Evolutionary conservation across 2,797 vertebrate species (phyloP).

Genomic region (Agapornis canus): DNA sequence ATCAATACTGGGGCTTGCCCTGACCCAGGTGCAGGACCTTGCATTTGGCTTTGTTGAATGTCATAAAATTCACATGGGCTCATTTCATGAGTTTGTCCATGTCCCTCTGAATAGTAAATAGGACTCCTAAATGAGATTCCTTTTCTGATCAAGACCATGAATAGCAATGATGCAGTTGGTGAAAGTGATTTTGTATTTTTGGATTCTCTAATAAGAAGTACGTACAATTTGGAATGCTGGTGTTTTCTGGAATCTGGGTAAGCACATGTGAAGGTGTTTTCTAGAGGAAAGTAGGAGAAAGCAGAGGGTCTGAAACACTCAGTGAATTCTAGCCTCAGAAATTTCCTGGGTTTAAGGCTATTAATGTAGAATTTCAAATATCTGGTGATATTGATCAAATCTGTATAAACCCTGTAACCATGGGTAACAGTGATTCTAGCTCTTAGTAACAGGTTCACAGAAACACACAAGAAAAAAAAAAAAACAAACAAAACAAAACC

Average conservation of each 20-base stretch:
- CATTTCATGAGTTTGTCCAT: not conserved
- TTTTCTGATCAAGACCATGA: not conserved
- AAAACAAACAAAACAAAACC: too few species aligned
- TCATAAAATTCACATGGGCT: not conserved
- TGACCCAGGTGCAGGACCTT: not conserved
- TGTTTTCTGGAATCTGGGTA: not conserved
- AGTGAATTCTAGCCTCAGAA: not conserved
- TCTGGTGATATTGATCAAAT: not conserved
- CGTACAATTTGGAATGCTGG: not conserved
- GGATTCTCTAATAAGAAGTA: not conserved
- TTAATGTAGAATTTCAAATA: not conserved
- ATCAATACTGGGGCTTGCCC: not conserved
- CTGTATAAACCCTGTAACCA: not conserved
- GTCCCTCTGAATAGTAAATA: not conserved
- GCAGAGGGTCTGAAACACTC: not conserved
- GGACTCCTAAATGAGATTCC: not conserved
- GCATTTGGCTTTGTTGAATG: not conserved
- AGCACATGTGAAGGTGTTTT: not conserved
- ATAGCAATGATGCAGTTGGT: not conserved
- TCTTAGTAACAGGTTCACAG: not conserved
- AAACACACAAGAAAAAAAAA: not conserved
- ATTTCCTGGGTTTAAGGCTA: not conserved
- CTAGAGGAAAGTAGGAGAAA: not conserved
- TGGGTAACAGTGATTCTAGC: not conserved
- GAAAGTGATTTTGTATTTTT: not conserved